Percentiles rank a stretch among this genome's conserved stretches.
Conservation (phyloP, 2,888 invertebrate genomes). For the Noctua fimbriata region DNA sequence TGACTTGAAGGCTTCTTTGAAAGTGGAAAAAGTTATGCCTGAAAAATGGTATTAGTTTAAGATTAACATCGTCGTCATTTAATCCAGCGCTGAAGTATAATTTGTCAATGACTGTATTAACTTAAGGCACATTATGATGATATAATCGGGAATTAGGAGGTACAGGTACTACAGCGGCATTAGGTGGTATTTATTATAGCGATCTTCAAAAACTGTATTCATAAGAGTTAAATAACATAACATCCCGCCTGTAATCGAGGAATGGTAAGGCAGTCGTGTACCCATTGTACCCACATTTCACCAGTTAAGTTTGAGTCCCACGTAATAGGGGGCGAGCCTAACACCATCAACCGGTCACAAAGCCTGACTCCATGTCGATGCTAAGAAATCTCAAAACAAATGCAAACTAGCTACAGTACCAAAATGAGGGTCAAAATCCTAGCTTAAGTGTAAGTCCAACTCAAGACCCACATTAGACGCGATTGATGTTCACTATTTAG, state of each 20-base stretch:
- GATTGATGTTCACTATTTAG: background rate
- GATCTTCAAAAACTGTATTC: background rate
- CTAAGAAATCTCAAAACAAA: background rate
- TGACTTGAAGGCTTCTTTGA: background rate
- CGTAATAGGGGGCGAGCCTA: background rate
- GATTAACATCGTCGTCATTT: background rate
- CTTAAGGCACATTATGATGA: background rate
- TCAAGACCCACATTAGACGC: background rate
- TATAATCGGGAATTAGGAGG: background rate
- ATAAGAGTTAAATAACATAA: background rate
- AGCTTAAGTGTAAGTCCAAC: background rate
- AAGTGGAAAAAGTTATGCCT: constrained; percentile 2
- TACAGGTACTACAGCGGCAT: too few relatives aligned
- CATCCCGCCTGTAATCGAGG: background rate
- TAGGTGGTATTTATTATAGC: background rate
- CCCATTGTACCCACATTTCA: background rate
- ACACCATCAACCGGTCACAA: background rate
- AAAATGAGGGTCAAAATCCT: background rate
- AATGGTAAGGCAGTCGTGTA: background rate
- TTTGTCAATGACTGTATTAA: background rate
- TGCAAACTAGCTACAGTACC: background rate
- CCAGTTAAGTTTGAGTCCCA: background rate
- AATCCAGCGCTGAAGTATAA: background rate
- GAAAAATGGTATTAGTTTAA: background rate
- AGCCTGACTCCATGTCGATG: background rate